Conservation (phyloP, 2,888 invertebrate genomes). For the Limnephilus marmoratus region DNA sequence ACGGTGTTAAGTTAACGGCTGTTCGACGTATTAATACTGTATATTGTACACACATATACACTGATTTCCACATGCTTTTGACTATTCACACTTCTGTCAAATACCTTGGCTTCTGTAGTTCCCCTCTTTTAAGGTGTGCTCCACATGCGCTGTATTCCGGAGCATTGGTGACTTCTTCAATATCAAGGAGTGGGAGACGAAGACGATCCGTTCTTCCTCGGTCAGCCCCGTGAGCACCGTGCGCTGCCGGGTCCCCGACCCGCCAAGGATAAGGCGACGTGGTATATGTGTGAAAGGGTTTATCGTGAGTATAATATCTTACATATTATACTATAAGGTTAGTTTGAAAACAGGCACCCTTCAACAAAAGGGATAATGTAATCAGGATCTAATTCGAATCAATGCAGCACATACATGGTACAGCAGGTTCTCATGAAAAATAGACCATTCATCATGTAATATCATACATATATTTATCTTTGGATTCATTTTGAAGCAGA, state of each 20-base stretch:
- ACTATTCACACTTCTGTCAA: not conserved
- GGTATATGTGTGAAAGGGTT: not conserved
- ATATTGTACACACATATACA: too few species aligned
- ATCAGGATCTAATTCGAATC: not conserved
- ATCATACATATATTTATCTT: not conserved
- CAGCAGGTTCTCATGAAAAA: not conserved
- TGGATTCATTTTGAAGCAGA: not conserved
- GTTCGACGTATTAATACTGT: too few species aligned
- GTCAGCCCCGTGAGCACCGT: not conserved
- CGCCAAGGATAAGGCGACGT: not conserved
- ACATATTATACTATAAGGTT: not conserved
- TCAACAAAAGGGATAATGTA: not conserved
- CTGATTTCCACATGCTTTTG: not conserved
- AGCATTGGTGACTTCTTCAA: conserved; percentile 2
- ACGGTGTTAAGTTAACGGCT: too few species aligned
- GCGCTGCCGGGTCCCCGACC: not conserved
- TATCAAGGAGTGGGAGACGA: not conserved
- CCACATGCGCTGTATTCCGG: conserved; percentile 2
- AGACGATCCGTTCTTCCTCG: not conserved
- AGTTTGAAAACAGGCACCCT: not conserved
- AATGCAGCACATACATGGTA: too few species aligned
- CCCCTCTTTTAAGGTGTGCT: not conserved
- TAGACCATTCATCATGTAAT: not conserved
- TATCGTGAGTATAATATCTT: conserved; percentile 2
- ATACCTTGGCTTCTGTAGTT: conserved; percentile 2